These are phyloP conservation scores for Notodonta dromedarius DNA, from an alignment of 2,888 invertebrate species.

Conservation along the genomic window DNA sequence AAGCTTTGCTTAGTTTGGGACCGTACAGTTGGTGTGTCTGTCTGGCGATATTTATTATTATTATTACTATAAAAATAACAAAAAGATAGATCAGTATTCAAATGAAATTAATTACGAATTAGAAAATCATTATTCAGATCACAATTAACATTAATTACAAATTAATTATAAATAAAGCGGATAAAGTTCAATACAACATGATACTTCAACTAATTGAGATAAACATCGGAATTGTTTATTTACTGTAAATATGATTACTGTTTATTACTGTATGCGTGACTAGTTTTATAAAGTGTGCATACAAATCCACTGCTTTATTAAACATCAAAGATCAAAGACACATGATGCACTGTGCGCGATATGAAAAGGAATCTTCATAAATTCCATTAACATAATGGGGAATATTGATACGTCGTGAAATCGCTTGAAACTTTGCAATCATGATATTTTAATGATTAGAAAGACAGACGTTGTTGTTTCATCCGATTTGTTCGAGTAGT, in stretches of 20 bases:
- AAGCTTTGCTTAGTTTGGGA: too few species aligned
- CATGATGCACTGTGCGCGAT: conserved; percentile 39
- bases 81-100: too few species aligned
- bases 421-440: too few species aligned
- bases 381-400: conserved; percentile 40
- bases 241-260: conserved; percentile 48
- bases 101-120: not conserved
- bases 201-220: conserved; percentile 46
- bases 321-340: conserved; percentile 40
- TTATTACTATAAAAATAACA: too few species aligned
- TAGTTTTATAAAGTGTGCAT: conserved; percentile 46
- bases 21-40: too few species aligned
- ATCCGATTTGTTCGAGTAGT: too few species aligned
- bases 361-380: conserved; percentile 38
- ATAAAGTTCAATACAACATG: conserved; percentile 40
- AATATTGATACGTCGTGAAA: too few species aligned
- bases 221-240: conserved; percentile 48
- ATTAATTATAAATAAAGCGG: conserved; percentile 32
- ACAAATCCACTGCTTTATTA: conserved; percentile 55
- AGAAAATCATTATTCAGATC: not conserved
- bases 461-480: too few species aligned
- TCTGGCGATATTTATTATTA: too few species aligned
- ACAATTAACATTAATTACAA: conserved; percentile 18
- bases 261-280: conserved; percentile 43
- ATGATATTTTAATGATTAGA: too few species aligned